Base-by-base conservation (phyloP, 2,113 vertebrate species). In the Eulacestoma nigropectus region DNA sequence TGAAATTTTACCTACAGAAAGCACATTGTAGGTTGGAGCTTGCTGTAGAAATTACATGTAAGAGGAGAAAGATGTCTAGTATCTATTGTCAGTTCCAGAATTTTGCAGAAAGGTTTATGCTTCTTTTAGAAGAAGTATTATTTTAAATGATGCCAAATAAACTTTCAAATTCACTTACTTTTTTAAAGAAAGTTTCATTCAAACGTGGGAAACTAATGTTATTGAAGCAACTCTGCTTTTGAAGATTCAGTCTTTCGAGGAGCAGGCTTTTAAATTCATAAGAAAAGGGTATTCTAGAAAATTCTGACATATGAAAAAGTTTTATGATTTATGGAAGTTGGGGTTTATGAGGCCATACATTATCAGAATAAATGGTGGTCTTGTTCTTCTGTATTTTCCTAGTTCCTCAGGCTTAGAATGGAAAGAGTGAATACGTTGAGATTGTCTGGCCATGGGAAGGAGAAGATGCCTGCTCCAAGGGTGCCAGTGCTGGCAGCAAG, bases 321-420 rank as follows among this genome's bases (percentile, higher is more conserved):
- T 86, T 80, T 67, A 59, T 93, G 47, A 67, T 92, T 83, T 86
- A 18, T 89, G 29, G 79, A 95, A 81, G 35, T 14, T 89, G 62
- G 52, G 46, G 21, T 67, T 95, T 92, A 74, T 93, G 80, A 95
- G 93, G 88, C 90, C 92, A 93, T 95, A 85, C 82, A 57, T 91
- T 87, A 78, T 84, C 89, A 96, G 94, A 93, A 95, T 97, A 97
- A 97, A 96, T 72, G 84, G 80, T 94, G 91, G 93, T 95, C 91
- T 95, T 97, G 80, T 96, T 97, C 94, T 95, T 97, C 93, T 95
- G 86, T 97, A 96, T 96, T 84, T 97, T 95, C 95, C 56, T 95
- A 92, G 91, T 94, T 95, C 94, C 89, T 95, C 96, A 96, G 94
- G 94, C 91, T 96, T 97, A 97, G 91, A 94, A 75, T 97, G 86